A percentile compares a stretch with the other conserved stretches of the same genome.
These are phyloP conservation scores for Fregata magnificens DNA, from an alignment of 2,113 vertebrate genomes.

Conservation along the genomic window DNA sequence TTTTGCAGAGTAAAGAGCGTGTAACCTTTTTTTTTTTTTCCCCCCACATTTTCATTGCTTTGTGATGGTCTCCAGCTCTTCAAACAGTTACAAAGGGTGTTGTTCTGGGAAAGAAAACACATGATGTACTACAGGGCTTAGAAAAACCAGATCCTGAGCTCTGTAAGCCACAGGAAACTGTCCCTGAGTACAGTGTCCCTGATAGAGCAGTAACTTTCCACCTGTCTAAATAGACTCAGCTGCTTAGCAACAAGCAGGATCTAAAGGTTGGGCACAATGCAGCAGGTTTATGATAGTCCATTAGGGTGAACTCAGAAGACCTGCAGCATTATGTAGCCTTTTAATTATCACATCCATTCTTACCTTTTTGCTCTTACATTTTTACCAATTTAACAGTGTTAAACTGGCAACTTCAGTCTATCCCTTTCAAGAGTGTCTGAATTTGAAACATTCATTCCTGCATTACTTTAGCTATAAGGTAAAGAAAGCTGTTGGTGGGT, in stretches of 20 bases:
- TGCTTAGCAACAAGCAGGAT: not conserved
- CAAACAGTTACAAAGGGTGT: not conserved
- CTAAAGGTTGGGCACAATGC: not conserved
- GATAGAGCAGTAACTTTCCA: not conserved
- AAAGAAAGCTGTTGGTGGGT: not conserved
- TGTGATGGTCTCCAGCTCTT: not conserved
- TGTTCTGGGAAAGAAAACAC: not conserved
- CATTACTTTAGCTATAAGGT: not conserved
- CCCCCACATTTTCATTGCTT: not conserved
- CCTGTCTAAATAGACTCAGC: not conserved
- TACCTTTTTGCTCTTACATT: not conserved
- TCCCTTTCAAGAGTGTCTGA: not conserved
- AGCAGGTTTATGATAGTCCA: not conserved
- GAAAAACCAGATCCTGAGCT: not conserved
- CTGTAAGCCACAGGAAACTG: not conserved
- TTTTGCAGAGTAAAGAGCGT: not conserved
- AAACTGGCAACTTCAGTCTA: not conserved
- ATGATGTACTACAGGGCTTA: accelerated
- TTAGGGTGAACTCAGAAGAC: not conserved
- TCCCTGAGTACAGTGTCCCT: not conserved
- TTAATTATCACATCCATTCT: not conserved
- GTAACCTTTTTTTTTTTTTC: not conserved
- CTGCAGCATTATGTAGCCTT: not conserved
- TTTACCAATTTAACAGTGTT: not conserved
- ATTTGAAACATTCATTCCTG: not conserved